phyloP scores from a whole-genome alignment of 2,113 vertebrate species.

The Conger conger region DNA sequence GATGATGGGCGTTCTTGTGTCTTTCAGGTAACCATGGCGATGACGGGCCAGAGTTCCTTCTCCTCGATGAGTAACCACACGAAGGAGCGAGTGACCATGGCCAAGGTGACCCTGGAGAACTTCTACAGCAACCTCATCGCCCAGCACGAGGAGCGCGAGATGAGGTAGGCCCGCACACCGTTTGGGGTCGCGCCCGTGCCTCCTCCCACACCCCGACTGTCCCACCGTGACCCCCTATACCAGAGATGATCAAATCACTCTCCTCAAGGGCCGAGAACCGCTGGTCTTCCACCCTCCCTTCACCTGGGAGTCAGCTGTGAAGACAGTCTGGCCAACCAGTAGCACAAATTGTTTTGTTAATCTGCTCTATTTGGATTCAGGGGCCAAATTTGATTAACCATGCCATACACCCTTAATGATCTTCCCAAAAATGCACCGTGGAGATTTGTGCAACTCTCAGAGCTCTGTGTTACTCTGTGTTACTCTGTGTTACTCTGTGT shows the following conservation, averaged over 20 bases:
- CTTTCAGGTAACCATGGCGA: conserved; percentile 83
- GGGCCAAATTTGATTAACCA: no score
- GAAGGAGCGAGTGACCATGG: conserved; percentile 96
- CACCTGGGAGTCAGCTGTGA: no score
- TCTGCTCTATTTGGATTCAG: no score
- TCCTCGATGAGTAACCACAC: conserved; percentile 98
- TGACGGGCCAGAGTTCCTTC: conserved; percentile 90
- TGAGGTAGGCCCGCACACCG: conserved; percentile 91
- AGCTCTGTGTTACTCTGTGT: not conserved
- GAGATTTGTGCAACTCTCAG: no score
- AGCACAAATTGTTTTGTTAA: no score
- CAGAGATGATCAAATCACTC: no score
- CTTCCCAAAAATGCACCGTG: no score
- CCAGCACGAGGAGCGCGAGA: conserved; percentile 94
- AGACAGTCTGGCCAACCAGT: no score
- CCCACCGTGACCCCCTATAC: not conserved
- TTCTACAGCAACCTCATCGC: conserved; percentile 97
- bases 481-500: not conserved
- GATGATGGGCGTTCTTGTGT: not conserved
- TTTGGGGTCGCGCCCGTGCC: not conserved
- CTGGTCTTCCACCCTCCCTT: no score
- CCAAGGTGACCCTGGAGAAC: conserved; percentile 96
- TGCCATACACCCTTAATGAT: no score
- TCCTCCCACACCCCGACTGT: not conserved
- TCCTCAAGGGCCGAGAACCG: no score